Evolutionary conservation across 1,140 invertebrate species (phyloP), one percentile per base, ranked within the genome.

Genomic region (Brachystomella parvula): DNA sequence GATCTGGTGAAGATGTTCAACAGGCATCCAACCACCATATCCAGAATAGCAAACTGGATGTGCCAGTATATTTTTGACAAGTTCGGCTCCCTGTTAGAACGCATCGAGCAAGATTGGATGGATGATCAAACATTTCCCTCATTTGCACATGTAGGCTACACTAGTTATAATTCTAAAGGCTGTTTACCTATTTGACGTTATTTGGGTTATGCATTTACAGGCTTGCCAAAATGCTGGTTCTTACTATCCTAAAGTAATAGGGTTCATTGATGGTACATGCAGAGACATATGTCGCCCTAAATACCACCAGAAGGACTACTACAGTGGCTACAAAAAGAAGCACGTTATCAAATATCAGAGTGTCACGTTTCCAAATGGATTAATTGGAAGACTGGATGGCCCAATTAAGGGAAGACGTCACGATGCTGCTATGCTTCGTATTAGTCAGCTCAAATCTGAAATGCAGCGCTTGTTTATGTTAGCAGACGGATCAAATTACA

Each of bases 191-290:
- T n/a, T n/a, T n/a, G n/a, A n/a, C n/a, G n/a, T n/a, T n/a, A n/a
- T n/a, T n/a, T n/a, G n/a, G n/a, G n/a, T n/a, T n/a, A n/a, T n/a
- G n/a, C n/a, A n/a, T 6, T 24, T 56, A 56, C 26, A 56, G 26
- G 6, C 26, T 17, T 56, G 6, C 17, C 12, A 9, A 56, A 6
- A 24, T 6, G 26, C 3, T 53, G 63, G 9, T 63, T 26, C 9
- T 6, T 24, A 24, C 61, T 15, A 15, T n/a, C 21, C 9, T 3
- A 61, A 64, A 28, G 19, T 63, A 28, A 21, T 63, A 6, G 49
- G 63, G 6, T 64, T 64, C 19, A 64, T 64, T 61, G 63, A 64
- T 64, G 63, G 63, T 44, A 64, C 63, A 21, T 19, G 3, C 3
- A 12, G 57, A 12, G 35, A 12, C 33, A 65, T 65, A 6, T 65